phyloP scores from a whole-genome alignment of 2,113 vertebrate species.

The Neoarius graeffei region DNA sequence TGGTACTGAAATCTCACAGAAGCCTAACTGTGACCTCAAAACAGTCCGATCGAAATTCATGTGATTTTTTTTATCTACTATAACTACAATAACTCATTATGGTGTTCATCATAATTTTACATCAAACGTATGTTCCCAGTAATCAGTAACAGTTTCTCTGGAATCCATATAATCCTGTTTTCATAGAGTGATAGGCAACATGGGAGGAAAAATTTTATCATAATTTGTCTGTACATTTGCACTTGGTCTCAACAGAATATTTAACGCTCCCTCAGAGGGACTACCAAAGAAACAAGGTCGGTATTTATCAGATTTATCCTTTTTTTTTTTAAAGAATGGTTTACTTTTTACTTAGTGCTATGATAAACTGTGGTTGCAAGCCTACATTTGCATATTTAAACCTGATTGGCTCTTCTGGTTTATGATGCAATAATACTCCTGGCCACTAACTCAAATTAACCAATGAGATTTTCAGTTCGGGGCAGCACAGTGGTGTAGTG shows the following conservation, averaged over 20 bases:
- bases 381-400: not conserved
- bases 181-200: not conserved
- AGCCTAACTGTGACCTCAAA: too few relatives aligned
- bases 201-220: not conserved
- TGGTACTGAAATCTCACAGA: not conserved
- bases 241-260: not conserved
- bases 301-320: not conserved
- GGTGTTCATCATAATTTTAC: not conserved
- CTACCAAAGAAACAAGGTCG: not conserved
- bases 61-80: not conserved
- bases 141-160: not conserved
- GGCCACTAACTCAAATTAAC: not conserved
- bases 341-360: not conserved
- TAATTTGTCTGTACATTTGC: not conserved
- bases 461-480: not conserved
- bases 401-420: not conserved
- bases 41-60: not conserved
- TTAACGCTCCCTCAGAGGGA: not conserved
- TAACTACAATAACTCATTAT: not conserved
- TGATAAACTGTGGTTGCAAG: not conserved
- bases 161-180: not conserved
- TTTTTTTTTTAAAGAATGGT: not conserved
- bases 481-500: too few relatives aligned
- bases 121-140: not conserved
- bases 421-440: not conserved